Base-by-base conservation (phyloP, 2,113 vertebrate genomes). In the Ploceus nigricollis region DNA sequence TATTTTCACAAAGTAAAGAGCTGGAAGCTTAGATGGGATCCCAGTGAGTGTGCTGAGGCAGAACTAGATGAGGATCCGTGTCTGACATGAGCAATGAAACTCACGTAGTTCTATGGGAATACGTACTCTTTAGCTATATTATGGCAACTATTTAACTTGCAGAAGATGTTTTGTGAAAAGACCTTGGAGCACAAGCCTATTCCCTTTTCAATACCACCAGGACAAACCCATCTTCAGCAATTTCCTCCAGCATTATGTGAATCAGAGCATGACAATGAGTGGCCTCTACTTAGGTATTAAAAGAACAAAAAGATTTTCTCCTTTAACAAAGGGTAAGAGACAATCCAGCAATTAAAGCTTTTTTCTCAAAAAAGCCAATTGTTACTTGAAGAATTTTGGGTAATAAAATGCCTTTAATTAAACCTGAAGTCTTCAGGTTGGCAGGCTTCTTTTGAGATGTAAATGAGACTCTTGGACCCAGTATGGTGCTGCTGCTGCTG, bases 171-270 rank as follows among this genome's bases (percentile, higher is more conserved):
- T 79, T 89, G 76, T 82, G 76, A 87, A 58, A 78, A 70, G 23
- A 42, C 60, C 84, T 94, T 75, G 85, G 53, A 95, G 35, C 84
- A 90, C 39, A 96, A 94, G 27, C 22, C 35, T 93, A 35, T 63
- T 97, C 58, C 66, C 78, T 94, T 89, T 96, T 91, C 82, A 89
- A 16, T 71, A 61, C 51, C 53, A 44, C 82, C 72, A 92, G 86
- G 70, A 58, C 73, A 76, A 35, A 44, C 31, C 8, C 92, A 60
- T 72, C 39, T 87, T 89, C 73, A 79, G 58, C 71, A 76, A n/a
- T 94, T 95, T 95, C 40, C 22, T 33, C 42, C 63, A 45, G 61
- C 13, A 50, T 53, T 93, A 4, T 42, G 8, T 76, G 73, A 92
- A 91, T 82, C 44, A 91, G 40, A 76, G 37, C 65, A 53, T 54